These are phyloP conservation scores for Metallyticus violacea DNA, from an alignment of 2,888 invertebrate genomes.

Conservation along the genomic window DNA sequence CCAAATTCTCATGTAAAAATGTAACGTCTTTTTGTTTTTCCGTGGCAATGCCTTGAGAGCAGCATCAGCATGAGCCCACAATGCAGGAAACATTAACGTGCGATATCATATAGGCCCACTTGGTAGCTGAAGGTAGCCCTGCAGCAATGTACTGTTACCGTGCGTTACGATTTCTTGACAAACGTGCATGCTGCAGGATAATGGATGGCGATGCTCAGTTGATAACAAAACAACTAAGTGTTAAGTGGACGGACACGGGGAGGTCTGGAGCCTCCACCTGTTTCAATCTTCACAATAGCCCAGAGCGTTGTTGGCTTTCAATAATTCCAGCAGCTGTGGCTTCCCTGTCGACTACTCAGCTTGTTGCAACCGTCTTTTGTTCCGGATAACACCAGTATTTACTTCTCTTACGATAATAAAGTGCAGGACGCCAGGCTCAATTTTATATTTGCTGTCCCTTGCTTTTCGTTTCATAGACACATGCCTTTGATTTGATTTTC, in stretches of 20 bases:
- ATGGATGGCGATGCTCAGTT: background rate
- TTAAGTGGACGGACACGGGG: background rate
- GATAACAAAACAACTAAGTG: background rate
- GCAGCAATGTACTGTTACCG: background rate
- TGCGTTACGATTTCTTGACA: background rate
- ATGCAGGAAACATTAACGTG: background rate
- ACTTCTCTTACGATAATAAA: too few species aligned
- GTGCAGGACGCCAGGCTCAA: too few species aligned
- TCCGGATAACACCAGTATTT: background rate
- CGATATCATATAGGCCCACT: background rate
- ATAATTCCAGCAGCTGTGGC: background rate
- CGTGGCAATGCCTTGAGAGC: too few species aligned
- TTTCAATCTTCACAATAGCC: background rate
- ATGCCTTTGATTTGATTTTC: too few species aligned
- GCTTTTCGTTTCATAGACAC: too few species aligned
- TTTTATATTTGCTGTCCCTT: too few species aligned
- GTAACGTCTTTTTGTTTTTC: too few species aligned
- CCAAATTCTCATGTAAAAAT: too few species aligned
- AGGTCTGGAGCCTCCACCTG: background rate
- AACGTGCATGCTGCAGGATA: background rate
- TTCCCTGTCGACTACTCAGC: background rate
- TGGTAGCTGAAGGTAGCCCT: background rate
- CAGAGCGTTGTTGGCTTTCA: background rate
- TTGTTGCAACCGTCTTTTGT: background rate
- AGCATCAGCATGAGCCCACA: background rate